These are phyloP conservation scores for Tamias sibiricus DNA, from an alignment of 2,113 vertebrate species.

Conservation along the genomic window DNA sequence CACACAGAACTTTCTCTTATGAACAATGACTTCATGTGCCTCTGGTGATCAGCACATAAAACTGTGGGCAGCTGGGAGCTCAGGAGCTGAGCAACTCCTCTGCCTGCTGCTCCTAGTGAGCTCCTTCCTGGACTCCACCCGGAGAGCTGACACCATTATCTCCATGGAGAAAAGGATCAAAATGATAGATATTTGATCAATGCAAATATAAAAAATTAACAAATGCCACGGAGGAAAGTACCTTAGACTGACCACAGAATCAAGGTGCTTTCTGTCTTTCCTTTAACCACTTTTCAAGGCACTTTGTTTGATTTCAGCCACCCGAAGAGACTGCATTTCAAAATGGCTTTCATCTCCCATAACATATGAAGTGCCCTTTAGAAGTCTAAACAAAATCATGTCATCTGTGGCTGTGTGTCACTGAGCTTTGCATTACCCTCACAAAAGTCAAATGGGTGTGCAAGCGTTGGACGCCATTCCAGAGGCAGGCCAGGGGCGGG, in stretches of 20 bases:
- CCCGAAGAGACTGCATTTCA: conserved; percentile 69
- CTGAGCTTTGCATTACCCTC: conserved; percentile 63
- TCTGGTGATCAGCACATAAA: neutral
- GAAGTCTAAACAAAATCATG: conserved; percentile 82
- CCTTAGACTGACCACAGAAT: conserved; percentile 10
- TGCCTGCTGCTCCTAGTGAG: neutral
- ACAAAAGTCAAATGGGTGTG: conserved; percentile 72
- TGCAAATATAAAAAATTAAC: conserved; percentile 67
- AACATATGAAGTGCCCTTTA: conserved; percentile 76
- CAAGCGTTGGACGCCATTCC: neutral
- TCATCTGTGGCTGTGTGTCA: conserved; percentile 62
- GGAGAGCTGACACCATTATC: neutral
- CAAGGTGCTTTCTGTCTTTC: conserved; percentile 59
- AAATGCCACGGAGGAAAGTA: conserved; percentile 47
- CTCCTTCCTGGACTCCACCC: neutral
- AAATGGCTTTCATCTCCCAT: conserved; percentile 80
- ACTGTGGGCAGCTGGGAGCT: rapidly evolving
- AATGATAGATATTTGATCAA: conserved; percentile 58
- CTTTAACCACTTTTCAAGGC: conserved; percentile 60
- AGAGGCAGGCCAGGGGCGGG: conserved; percentile 6
- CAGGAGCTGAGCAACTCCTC: neutral
- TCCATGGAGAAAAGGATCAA: neutral
- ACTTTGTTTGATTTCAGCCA: conserved; percentile 56
- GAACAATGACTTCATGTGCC: neutral
- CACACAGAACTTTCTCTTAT: neutral